phyloP scores from a whole-genome alignment of 2,888 invertebrate genomes.

The Holacanthella duospinosa region DNA sequence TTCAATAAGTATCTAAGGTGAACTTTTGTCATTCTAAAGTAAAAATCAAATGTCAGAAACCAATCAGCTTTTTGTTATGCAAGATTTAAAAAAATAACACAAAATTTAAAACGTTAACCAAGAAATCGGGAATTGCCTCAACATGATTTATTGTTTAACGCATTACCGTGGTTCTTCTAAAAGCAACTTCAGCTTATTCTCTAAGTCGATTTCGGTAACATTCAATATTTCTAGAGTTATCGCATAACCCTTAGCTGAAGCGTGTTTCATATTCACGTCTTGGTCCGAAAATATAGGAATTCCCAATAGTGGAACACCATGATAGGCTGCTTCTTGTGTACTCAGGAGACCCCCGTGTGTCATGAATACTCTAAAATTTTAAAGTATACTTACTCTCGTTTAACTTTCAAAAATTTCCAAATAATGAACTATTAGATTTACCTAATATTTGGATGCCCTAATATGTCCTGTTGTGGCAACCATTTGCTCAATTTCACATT shows the following conservation, averaged over 20 bases:
- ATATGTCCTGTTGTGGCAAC: slow-evolving; percentile 66
- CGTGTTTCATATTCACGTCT: slow-evolving; percentile 50
- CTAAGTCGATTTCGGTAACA: slow-evolving; percentile 44
- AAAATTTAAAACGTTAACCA: no score
- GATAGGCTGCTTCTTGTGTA: slow-evolving; percentile 55
- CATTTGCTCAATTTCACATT: slow-evolving; percentile 54
- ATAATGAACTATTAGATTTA: no score
- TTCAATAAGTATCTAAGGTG: no score
- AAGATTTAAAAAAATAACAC: no score
- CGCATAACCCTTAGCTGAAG: slow-evolving; percentile 49
- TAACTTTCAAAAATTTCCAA: background rate
- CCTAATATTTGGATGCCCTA: slow-evolving; percentile 50
- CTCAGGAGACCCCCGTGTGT: slow-evolving; percentile 65
- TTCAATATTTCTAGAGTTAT: slow-evolving; percentile 46
- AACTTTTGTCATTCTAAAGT: no score
- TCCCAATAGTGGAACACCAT: slow-evolving; percentile 55
- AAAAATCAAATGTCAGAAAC: no score
- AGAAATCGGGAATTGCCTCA: no score
- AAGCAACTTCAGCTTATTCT: slow-evolving; percentile 22
- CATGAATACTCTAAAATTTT: slow-evolving; percentile 48
- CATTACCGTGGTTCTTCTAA: background rate
- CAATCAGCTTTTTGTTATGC: no score
- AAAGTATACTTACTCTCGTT: no score
- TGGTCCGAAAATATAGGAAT: slow-evolving; percentile 50
- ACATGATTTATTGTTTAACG: no score